Conservation (phyloP, 2,113 vertebrate species). For the Apteryx owenii region DNA sequence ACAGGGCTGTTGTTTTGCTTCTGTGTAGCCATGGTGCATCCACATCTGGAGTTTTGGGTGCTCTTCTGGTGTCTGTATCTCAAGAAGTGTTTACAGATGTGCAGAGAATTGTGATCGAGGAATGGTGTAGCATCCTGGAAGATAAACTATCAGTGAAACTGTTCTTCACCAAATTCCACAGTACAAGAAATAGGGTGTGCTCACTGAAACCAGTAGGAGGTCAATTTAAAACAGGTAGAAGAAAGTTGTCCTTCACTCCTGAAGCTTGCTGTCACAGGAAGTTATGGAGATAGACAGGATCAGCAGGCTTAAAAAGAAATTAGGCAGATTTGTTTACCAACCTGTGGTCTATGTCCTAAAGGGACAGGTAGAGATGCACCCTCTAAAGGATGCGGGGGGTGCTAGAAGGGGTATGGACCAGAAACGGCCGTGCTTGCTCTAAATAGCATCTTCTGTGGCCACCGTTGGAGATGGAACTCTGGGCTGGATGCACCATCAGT, state of each 20-base stretch:
- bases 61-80: background rate
- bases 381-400: background rate
- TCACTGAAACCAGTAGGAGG: accelerated
- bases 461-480: accelerated
- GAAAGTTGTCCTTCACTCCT: background rate
- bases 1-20: background rate
- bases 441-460: background rate
- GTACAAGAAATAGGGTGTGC: background rate
- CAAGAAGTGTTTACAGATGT: background rate
- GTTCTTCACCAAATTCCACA: background rate
- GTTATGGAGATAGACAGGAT: no score
- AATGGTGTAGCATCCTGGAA: background rate
- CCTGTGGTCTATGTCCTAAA: no score
- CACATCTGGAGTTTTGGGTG: accelerated
- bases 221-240: background rate
- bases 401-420: background rate
- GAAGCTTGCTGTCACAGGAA: background rate
- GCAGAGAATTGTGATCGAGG: accelerated
- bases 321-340: no score
- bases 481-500: accelerated
- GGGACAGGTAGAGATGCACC: background rate
- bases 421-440: background rate
- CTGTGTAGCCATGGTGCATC: no score
- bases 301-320: background rate
- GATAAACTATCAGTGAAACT: background rate